Percentiles rank a stretch among this genome's conserved stretches.
Evolutionary conservation across 2,888 invertebrate genomes (phyloP).

Genomic region (Polyommatus iphigenia): DNA sequence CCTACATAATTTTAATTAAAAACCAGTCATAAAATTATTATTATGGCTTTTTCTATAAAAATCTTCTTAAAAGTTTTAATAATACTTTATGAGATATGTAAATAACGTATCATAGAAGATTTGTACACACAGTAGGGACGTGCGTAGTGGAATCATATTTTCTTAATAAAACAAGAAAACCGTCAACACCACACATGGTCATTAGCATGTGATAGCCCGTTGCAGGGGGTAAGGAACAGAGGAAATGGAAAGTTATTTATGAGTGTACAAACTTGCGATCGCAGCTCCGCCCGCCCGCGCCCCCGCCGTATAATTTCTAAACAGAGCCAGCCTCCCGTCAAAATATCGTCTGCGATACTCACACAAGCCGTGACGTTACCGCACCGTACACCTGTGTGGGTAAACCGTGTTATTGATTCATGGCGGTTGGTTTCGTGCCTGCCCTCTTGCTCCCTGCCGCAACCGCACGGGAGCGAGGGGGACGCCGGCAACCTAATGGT

Average conservation of each 20-base stretch:
- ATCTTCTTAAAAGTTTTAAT: background rate
- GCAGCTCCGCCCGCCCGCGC: constrained; percentile 37
- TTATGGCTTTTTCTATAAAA: too few relatives aligned
- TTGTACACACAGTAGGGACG: background rate
- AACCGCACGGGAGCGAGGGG: constrained; percentile 64
- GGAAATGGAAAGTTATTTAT: constrained; percentile 35
- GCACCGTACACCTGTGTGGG: constrained; percentile 60
- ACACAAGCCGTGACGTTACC: constrained; percentile 59
- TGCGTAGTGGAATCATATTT: background rate
- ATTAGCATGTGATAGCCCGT: constrained; percentile 14
- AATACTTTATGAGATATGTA: background rate
- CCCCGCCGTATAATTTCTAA: constrained; percentile 59
- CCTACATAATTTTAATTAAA: too few relatives aligned
- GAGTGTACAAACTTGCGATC: constrained; percentile 38
- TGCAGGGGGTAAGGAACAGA: constrained; percentile 31
- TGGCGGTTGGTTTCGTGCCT: constrained; percentile 71
- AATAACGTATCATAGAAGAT: background rate
- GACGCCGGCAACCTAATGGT: constrained; percentile 59
- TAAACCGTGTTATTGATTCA: constrained; percentile 76
- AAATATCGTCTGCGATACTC: constrained; percentile 68
- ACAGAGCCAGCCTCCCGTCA: constrained; percentile 68
- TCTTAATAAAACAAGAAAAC: background rate
- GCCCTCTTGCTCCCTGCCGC: constrained; percentile 72
- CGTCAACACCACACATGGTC: background rate
- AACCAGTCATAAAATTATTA: too few relatives aligned